Evolutionary conservation across 2,888 invertebrate species (phyloP).

Genomic region (Tipula vernalis): DNA sequence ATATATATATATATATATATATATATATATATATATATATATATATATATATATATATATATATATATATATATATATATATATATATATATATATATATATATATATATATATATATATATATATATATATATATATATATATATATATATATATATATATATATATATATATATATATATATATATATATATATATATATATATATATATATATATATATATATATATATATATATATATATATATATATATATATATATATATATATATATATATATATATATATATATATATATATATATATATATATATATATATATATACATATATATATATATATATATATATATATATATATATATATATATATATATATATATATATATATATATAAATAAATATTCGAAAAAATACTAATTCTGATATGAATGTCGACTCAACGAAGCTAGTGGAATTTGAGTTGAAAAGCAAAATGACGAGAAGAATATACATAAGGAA

Average conservation of each 20-base stretch:
- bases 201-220: too few relatives aligned
- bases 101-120: neutral
- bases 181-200: neutral
- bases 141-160: neutral
- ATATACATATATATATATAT: too few relatives aligned
- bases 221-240: too few relatives aligned
- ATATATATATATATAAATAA: neutral
- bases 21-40: neutral
- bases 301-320: too few relatives aligned
- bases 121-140: slow-evolving; percentile 4
- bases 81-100: neutral
- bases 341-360: too few relatives aligned
- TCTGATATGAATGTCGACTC: too few relatives aligned
- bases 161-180: neutral
- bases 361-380: neutral
- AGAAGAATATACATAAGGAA: too few relatives aligned
- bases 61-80: slow-evolving; percentile 4
- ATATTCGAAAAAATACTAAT: too few relatives aligned
- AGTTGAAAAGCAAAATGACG: neutral
- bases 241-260: too few relatives aligned
- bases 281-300: too few relatives aligned
- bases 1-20: neutral
- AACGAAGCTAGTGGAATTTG: too few relatives aligned
- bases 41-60: neutral
- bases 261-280: too few relatives aligned